Percentiles rank a stretch among this genome's conserved stretches.
phyloP scores from a whole-genome alignment of 2,797 vertebrate species.

The Taenioides sp. region DNA sequence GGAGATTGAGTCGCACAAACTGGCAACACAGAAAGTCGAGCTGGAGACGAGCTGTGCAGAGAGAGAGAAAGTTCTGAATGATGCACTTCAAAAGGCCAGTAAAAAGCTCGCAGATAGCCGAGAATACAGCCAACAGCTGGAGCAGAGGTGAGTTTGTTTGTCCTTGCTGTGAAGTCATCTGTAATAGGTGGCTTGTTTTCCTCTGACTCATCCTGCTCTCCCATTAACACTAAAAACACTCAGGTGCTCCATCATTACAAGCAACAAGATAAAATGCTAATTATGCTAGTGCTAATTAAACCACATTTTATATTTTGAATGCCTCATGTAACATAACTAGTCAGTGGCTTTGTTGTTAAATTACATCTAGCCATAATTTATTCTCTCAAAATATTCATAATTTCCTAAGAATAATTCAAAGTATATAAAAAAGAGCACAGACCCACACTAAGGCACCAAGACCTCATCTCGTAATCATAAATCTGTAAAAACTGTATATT shows the following conservation, averaged over 20 bases:
- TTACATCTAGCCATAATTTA: no score
- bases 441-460: no score
- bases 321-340: background rate
- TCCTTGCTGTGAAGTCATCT: constrained; percentile 54
- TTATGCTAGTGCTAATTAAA: background rate
- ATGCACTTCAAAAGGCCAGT: constrained; percentile 76
- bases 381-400: no score
- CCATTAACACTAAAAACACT: constrained; percentile 45
- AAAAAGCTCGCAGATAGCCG: constrained; percentile 73
- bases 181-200: constrained; percentile 59
- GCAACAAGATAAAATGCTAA: background rate
- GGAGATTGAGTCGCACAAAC: constrained; percentile 74
- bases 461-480: background rate
- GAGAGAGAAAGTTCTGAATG: constrained; percentile 79
- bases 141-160: constrained; percentile 80
- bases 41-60: constrained; percentile 72
- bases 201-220: constrained; percentile 55
- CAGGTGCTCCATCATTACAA: background rate
- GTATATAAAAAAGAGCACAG: background rate
- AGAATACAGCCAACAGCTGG: constrained; percentile 74
- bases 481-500: background rate
- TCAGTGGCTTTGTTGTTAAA: no score
- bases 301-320: background rate
- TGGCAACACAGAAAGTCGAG: constrained; percentile 75
- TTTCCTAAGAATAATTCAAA: no score